Conservation (phyloP, 2,797 vertebrate genomes). For the Tauraco hartlaubi region DNA sequence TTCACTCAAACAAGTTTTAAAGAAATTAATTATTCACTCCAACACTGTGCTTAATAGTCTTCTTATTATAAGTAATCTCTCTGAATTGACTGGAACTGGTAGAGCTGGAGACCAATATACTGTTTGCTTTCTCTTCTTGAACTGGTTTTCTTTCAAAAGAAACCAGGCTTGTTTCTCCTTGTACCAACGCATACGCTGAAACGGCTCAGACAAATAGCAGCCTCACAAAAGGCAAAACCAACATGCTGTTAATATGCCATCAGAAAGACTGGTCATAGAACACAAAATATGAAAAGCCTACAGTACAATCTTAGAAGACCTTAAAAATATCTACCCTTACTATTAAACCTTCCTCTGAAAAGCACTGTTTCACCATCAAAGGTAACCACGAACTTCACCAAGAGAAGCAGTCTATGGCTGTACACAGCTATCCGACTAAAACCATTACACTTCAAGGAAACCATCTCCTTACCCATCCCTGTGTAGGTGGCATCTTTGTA, state of each 20-base stretch:
- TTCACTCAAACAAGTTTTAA: neutral
- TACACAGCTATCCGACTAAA: neutral
- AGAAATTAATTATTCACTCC: neutral
- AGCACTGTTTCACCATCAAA: neutral
- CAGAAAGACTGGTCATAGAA: neutral
- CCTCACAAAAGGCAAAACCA: neutral
- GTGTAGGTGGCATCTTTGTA: neutral
- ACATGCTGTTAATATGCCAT: neutral
- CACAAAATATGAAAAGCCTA: neutral
- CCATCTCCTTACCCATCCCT: no score
- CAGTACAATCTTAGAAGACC: neutral
- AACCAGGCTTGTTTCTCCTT: neutral
- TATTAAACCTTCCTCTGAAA: neutral
- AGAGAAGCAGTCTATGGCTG: rapidly evolving
- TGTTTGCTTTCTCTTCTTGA: neutral
- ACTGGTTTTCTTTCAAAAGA: neutral
- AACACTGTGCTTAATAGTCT: neutral
- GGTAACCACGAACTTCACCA: neutral
- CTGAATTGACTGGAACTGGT: neutral
- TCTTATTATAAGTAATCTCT: neutral
- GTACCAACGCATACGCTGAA: rapidly evolving
- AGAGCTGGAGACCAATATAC: neutral
- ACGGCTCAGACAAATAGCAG: neutral
- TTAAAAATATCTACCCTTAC: neutral
- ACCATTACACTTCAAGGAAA: neutral